Evolutionary conservation across 1,140 invertebrate genomes (phyloP).

Genomic region (Hormaphis cornu): DNA sequence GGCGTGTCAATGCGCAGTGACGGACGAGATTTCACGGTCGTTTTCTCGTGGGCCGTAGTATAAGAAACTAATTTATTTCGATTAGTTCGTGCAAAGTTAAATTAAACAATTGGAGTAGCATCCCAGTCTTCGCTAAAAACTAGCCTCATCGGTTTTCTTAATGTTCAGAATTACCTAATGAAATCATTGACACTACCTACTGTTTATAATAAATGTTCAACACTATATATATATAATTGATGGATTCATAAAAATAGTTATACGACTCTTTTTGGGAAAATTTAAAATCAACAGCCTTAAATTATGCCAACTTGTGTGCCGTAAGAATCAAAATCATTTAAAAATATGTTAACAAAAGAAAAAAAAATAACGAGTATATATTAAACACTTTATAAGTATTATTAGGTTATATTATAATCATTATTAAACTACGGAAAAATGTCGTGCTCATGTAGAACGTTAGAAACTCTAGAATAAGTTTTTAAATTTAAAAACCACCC

Average conservation of each 20-base stretch:
- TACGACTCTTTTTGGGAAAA: constrained; percentile 10
- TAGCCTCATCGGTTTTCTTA: not conserved
- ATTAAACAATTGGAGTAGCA: not conserved
- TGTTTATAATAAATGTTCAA: not conserved
- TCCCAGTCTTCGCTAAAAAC: not conserved
- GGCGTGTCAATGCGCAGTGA: no score
- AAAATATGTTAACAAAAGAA: not conserved
- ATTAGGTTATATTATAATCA: constrained; percentile 26
- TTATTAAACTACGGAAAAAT: constrained; percentile 20
- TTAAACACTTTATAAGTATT: constrained; percentile 15
- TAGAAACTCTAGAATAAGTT: constrained; percentile 26
- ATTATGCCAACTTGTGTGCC: not conserved
- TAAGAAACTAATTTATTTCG: no score
- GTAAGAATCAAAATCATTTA: not conserved
- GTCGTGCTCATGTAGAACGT: constrained; percentile 28
- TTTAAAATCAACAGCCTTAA: not conserved
- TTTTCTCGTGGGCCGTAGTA: no score
- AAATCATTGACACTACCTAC: not conserved
- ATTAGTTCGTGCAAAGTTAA: not conserved
- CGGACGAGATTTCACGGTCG: no score
- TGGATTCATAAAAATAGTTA: not conserved
- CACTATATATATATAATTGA: not conserved
- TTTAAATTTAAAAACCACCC: constrained; percentile 28
- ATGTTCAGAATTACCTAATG: not conserved
- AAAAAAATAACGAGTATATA: not conserved